Conservation (phyloP, 2,113 vertebrate species). For the Sorex fumeus region DNA sequence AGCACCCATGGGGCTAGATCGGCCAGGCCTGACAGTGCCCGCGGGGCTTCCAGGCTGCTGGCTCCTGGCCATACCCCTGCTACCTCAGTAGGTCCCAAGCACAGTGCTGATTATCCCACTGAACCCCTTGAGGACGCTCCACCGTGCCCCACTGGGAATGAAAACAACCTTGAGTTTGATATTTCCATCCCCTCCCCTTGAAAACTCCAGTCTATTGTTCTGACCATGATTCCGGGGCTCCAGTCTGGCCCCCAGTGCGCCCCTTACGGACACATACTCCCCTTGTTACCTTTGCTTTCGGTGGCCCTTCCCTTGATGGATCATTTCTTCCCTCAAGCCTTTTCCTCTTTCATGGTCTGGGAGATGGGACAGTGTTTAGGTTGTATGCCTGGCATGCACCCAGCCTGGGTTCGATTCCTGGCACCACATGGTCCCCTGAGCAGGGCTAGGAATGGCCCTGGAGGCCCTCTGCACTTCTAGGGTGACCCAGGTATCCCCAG, state of each 20-base stretch:
- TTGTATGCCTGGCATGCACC: too few species aligned
- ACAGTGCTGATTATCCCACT: background rate
- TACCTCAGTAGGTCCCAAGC: background rate
- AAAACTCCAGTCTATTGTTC: background rate
- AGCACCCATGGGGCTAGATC: background rate
- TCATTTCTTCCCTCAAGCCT: background rate
- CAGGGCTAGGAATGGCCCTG: too few species aligned
- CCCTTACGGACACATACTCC: background rate
- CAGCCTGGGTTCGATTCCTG: too few species aligned
- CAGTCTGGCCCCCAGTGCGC: background rate
- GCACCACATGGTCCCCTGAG: too few species aligned
- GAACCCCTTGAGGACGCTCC: background rate
- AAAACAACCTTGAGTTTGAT: background rate
- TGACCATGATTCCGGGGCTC: background rate
- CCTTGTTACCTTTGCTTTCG: background rate
- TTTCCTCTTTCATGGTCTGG: background rate
- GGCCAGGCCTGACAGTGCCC: background rate
- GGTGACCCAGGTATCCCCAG: too few species aligned
- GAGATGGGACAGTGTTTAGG: too few species aligned
- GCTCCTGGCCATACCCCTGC: background rate
- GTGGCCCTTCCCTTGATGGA: background rate
- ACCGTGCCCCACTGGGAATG: background rate
- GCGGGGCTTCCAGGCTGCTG: background rate
- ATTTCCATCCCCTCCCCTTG: background rate
- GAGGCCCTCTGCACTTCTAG: too few species aligned